Base-by-base conservation (phyloP, 2,797 vertebrate species). In the Pteronotus mesoamericanus region DNA sequence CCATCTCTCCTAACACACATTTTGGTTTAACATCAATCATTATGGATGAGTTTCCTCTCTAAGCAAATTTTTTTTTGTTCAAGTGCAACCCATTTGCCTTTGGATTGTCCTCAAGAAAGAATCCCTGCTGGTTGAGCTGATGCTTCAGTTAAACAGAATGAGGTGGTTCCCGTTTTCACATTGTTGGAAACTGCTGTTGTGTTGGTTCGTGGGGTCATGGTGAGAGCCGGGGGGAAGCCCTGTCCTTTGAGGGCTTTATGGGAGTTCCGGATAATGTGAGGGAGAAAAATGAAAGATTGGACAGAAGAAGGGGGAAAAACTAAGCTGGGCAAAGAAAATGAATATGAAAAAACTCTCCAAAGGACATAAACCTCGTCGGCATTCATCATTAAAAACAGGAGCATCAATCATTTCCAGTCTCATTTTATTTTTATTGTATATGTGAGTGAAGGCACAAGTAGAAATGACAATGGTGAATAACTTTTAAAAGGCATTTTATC, bases 371-470 rank as follows among this genome's bases (percentile, higher is more conserved):
- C 93, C 95, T 90, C 2, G 21, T 77, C 93, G 77, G 39, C 74
- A 75, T 79, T 97, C 57, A 91, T 97, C 89, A 92, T 92, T 94
- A 87, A 79, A 91, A 77, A 93, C 85, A 69, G 86, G 44, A 83
- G 6, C 68, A 92, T 96, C 97, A 82, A 34, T 98, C 95, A 94
- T 94, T 57, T 37, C 32, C n/a, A 16, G 55, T 66, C 80, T 96
- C 94, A 94, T 94, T 96, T 96, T 89, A 95, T 94, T 95, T 92
- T 91, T 85, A 96, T 84, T 96, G 92, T 96, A 32, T 90, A 64
- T 46, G 19, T 74, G 82, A 94, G 66, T 75, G 91, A 96, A 94
- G 55, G 86, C 0, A 0, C 71, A 51, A 64, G 57, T 89, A 78
- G 51, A 72, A 93, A 83, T 75, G 94, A 92, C 95, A 93, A 71